These are phyloP conservation scores for Elymnias hypermnestra DNA, from an alignment of 1,140 invertebrate genomes.

Conservation along the genomic window DNA sequence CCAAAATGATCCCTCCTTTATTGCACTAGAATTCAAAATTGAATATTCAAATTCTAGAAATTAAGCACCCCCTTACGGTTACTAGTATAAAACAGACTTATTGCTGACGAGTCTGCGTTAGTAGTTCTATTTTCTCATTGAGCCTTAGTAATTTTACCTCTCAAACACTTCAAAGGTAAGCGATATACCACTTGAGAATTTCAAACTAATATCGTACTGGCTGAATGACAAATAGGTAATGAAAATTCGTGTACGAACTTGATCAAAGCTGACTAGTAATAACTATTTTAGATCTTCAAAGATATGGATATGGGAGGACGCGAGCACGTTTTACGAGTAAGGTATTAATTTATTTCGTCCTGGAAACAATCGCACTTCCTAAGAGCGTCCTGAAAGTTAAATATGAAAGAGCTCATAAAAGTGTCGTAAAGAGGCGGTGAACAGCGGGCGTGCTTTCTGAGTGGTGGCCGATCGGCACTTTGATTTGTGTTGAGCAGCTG, in stretches of 20 bases:
- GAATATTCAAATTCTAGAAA: not conserved
- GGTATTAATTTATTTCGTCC: constrained; percentile 59
- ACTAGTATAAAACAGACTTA: constrained; percentile 42
- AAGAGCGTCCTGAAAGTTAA: constrained; percentile 43
- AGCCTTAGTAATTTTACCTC: constrained; percentile 34
- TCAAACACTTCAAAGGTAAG: constrained; percentile 37
- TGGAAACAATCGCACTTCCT: constrained; percentile 50
- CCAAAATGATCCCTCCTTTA: constrained; percentile 3
- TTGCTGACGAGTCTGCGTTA: constrained; percentile 36
- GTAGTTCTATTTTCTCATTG: constrained; percentile 22
- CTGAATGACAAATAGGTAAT: constrained; percentile 24
- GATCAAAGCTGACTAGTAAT: constrained; percentile 46
- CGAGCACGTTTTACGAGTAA: constrained; percentile 42
- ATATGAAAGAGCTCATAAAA: constrained; percentile 68
- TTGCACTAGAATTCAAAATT: constrained; percentile 8
- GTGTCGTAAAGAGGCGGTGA: constrained; percentile 50
- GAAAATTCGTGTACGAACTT: constrained; percentile 25
- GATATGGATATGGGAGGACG: constrained; percentile 38
- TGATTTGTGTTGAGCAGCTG: constrained; percentile 73
- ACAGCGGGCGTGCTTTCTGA: constrained; percentile 37
- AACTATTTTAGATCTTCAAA: constrained; percentile 46
- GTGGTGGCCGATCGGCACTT: constrained; percentile 49
- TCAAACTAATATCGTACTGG: constrained; percentile 14
- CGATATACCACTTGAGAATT: constrained; percentile 7
- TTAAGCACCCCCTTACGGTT: constrained; percentile 8